Percentiles rank a stretch among this genome's conserved stretches.
Evolutionary conservation across 2,797 vertebrate species (phyloP).

Genomic region (Chaenodraco wilsoni): DNA sequence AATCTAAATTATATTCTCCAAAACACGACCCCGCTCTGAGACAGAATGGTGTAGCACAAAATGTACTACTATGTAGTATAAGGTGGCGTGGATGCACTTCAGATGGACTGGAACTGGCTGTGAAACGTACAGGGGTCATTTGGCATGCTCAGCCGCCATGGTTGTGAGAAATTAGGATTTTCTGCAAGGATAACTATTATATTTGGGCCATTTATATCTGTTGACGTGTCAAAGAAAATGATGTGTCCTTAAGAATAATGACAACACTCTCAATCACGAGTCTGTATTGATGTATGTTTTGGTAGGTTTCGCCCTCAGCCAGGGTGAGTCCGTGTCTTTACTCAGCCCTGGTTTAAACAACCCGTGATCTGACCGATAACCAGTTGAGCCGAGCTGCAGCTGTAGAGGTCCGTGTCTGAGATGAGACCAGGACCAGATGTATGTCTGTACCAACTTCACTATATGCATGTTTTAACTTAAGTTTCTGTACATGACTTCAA

Average conservation of each 20-base stretch:
- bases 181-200: slow-evolving; percentile 32
- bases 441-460: slow-evolving; percentile 33
- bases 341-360: slow-evolving; percentile 53
- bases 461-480: slow-evolving; percentile 54
- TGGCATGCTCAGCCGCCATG: slow-evolving; percentile 27
- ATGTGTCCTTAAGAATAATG: slow-evolving; percentile 15
- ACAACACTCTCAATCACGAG: slow-evolving; percentile 36
- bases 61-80: slow-evolving; percentile 80
- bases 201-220: slow-evolving; percentile 23
- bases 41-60: slow-evolving; percentile 56
- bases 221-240: slow-evolving; percentile 23
- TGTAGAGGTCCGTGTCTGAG: slow-evolving; percentile 25
- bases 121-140: slow-evolving; percentile 65
- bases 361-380: slow-evolving; percentile 45
- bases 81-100: slow-evolving; percentile 49
- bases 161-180: slow-evolving; percentile 33
- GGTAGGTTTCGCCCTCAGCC: slow-evolving; percentile 36
- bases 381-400: slow-evolving; percentile 43
- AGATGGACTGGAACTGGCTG: slow-evolving; percentile 47
- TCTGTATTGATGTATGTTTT: slow-evolving; percentile 48
- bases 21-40: slow-evolving; percentile 44
- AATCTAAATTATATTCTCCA: slow-evolving; percentile 33
- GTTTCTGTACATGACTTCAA: slow-evolving; percentile 34
- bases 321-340: slow-evolving; percentile 49
- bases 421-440: slow-evolving; percentile 30